Percentiles rank a stretch among this genome's conserved stretches.
Evolutionary conservation across 1,140 invertebrate species (phyloP).

Genomic region (Drosophila melanica): DNA sequence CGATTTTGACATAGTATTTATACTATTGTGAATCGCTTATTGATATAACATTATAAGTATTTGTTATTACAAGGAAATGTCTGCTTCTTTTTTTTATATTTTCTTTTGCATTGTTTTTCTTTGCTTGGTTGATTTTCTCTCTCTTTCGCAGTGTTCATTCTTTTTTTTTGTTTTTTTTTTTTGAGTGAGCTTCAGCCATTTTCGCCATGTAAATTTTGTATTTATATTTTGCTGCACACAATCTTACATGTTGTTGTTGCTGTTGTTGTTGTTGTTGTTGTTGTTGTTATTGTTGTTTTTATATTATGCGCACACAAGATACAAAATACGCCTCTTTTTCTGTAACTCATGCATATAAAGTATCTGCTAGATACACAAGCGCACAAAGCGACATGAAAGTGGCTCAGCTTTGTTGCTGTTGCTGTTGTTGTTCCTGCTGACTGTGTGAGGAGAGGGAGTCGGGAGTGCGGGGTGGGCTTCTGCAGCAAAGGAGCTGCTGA

Average conservation of each 20-base stretch:
- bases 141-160: neutral
- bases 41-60: slow-evolving; percentile 18
- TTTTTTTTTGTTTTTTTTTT: neutral
- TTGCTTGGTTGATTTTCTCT: neutral
- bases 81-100: neutral
- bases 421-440: slow-evolving; percentile 1
- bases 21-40: slow-evolving; percentile 2
- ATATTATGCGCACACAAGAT: slow-evolving; percentile 46
- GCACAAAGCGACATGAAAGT: slow-evolving; percentile 42
- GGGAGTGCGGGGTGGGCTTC: neutral
- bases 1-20: neutral
- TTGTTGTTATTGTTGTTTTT: slow-evolving; percentile 32
- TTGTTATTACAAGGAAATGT: slow-evolving; percentile 10
- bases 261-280: slow-evolving; percentile 17
- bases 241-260: slow-evolving; percentile 9
- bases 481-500: slow-evolving; percentile 13
- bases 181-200: slow-evolving; percentile 42
- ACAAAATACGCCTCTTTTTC: slow-evolving; percentile 63
- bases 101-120: slow-evolving; percentile 4
- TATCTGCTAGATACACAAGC: slow-evolving; percentile 62
- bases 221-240: slow-evolving; percentile 45
- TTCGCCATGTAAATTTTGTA: slow-evolving; percentile 48
- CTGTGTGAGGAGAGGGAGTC: neutral
- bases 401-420: slow-evolving; percentile 35
- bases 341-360: slow-evolving; percentile 67